phyloP scores from a whole-genome alignment of 2,888 invertebrate species.

The Pocota personata region DNA sequence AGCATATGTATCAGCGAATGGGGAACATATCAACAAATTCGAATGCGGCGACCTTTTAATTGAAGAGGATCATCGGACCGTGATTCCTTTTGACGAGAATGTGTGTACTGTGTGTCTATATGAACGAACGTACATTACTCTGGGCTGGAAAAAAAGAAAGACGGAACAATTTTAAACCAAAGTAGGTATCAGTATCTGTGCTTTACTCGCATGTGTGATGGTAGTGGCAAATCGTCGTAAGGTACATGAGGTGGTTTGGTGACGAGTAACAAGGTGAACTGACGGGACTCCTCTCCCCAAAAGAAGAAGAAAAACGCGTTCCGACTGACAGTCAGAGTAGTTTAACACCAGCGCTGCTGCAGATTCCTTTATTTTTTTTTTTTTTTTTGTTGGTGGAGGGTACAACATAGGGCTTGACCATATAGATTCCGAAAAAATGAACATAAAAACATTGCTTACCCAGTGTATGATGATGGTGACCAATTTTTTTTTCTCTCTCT shows the following conservation, averaged over 20 bases:
- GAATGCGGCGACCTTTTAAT: conserved; percentile 71
- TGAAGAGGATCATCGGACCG: conserved; percentile 72
- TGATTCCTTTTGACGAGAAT: conserved; percentile 66
- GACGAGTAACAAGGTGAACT: conserved; percentile 9
- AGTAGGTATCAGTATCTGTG: not conserved
- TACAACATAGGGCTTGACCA: not conserved
- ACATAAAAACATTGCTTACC: not conserved
- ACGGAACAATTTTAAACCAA: conserved; percentile 1
- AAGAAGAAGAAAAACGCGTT: not conserved
- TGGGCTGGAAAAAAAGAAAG: not conserved
- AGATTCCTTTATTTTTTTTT: not conserved
- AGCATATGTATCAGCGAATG: conserved; percentile 52
- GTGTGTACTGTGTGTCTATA: not conserved
- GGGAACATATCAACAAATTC: conserved; percentile 62
- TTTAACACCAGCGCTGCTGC: not conserved
- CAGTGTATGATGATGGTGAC: not conserved
- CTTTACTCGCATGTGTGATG: not conserved
- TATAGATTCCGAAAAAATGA: not conserved
- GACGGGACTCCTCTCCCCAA: not conserved
- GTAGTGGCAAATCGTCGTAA: not conserved
- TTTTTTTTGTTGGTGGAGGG: not conserved
- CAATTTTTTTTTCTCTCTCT: not conserved
- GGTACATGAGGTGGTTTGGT: not conserved
- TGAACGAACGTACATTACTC: not conserved
- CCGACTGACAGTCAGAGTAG: not conserved